These are phyloP conservation scores for Plemyria rubiginata DNA, from an alignment of 2,888 invertebrate genomes.

Conservation along the genomic window DNA sequence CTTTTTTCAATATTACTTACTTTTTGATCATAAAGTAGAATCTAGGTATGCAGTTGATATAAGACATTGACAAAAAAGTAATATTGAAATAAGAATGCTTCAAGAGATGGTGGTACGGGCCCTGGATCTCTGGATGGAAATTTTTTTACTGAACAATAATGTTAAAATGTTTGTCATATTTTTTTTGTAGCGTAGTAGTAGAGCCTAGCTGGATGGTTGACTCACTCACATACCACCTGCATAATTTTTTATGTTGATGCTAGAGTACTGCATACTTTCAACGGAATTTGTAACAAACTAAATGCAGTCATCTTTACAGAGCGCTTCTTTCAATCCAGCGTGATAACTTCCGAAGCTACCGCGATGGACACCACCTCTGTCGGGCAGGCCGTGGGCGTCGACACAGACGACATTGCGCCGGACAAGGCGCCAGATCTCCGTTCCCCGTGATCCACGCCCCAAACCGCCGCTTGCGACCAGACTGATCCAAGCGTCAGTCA, in stretches of 20 bases:
- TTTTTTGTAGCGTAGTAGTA: not conserved
- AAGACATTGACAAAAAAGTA: too few species aligned
- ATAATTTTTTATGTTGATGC: not conserved
- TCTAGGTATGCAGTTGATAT: too few species aligned
- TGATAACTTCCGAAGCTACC: conserved; percentile 83
- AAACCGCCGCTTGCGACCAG: conserved; percentile 45
- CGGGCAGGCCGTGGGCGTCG: conserved; percentile 60
- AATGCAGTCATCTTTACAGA: conserved; percentile 66
- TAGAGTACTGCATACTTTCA: conserved; percentile 8
- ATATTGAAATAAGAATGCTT: too few species aligned
- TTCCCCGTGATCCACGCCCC: conserved; percentile 71
- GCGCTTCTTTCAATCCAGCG: conserved; percentile 87
- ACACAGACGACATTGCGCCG: conserved; percentile 73
- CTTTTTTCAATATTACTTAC: too few species aligned
- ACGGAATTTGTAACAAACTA: conserved; percentile 36
- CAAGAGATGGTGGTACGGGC: too few species aligned
- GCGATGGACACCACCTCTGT: conserved; percentile 81
- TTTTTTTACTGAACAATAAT: too few species aligned
- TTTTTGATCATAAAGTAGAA: too few species aligned
- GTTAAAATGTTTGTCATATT: not conserved
- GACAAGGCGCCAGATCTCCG: conserved; percentile 78
- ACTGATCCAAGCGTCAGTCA: conserved; percentile 36
- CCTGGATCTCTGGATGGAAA: too few species aligned
- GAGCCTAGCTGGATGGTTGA: not conserved
- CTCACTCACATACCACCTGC: not conserved